phyloP scores from a whole-genome alignment of 2,888 invertebrate species.

The Dicyrtomina minuta region DNA sequence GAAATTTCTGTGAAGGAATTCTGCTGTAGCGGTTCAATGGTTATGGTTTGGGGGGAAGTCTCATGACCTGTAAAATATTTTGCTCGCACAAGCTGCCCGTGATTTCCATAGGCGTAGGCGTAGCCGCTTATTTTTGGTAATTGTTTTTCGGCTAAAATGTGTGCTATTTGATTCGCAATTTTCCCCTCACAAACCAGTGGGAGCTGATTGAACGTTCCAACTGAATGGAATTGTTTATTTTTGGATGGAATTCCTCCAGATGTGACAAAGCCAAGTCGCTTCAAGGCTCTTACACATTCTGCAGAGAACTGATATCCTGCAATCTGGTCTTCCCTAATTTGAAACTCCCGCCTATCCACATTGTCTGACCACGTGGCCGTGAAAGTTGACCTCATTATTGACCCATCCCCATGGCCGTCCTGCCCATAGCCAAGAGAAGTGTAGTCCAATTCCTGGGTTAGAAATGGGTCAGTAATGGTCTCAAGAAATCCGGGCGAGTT shows the following conservation, averaged over 20 bases:
- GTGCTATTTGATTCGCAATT: background rate
- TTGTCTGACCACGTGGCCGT: slow-evolving; percentile 38
- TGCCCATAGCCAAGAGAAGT: slow-evolving; percentile 49
- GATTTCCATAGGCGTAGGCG: slow-evolving; percentile 11
- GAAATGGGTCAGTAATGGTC: slow-evolving; percentile 42
- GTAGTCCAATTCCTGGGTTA: slow-evolving; percentile 41
- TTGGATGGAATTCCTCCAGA: background rate
- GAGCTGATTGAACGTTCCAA: background rate
- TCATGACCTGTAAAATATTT: slow-evolving; percentile 5
- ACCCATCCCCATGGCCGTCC: slow-evolving; percentile 40
- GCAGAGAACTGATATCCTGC: no score
- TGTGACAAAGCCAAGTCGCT: background rate
- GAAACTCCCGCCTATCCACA: slow-evolving; percentile 4
- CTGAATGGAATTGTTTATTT: background rate
- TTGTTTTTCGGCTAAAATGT: background rate
- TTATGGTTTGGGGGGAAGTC: background rate
- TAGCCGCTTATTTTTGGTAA: no score
- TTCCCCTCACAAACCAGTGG: background rate
- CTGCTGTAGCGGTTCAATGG: background rate
- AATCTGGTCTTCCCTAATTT: background rate
- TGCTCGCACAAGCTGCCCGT: slow-evolving; percentile 1
- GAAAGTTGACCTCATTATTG: slow-evolving; percentile 39
- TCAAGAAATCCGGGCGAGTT: no score
- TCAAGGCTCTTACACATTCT: background rate
- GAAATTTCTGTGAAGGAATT: no score